These are phyloP conservation scores for Tricholauxania praeusta DNA, from an alignment of 2,888 invertebrate species.

Conservation along the genomic window DNA sequence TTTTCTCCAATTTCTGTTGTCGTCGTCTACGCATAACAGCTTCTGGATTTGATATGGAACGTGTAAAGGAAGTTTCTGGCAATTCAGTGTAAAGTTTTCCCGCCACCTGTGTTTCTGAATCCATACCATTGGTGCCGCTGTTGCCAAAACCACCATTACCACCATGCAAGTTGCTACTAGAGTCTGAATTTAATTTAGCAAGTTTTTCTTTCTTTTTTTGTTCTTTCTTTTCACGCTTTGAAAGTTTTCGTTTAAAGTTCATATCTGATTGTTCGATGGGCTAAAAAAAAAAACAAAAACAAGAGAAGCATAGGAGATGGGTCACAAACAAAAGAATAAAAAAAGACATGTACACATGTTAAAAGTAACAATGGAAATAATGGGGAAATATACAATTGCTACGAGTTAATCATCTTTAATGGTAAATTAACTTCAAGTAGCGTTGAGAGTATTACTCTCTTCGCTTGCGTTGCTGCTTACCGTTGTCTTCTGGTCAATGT, in stretches of 20 bases:
- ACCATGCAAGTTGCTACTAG: conserved; percentile 49
- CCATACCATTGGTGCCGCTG: conserved; percentile 63
- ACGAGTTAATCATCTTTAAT: conserved; percentile 33
- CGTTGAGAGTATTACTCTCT: neutral
- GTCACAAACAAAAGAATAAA: conserved; percentile 4
- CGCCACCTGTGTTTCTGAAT: conserved; percentile 81
- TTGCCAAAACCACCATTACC: conserved; percentile 66
- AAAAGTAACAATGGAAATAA: neutral
- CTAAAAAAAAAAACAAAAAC: conserved; percentile 61
- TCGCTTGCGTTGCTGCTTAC: conserved; percentile 54
- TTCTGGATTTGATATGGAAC: conserved; percentile 99
- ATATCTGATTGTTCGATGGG: conserved; percentile 80
- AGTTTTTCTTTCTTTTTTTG: conserved; percentile 94
- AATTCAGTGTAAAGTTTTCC: conserved; percentile 95
- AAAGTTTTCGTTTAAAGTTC: conserved; percentile 76
- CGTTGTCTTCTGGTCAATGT: conserved; percentile 85
- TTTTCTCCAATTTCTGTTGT: conserved; percentile 96
- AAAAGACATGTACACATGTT: neutral
- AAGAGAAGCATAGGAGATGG: neutral
- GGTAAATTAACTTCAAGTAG: conserved; percentile 34
- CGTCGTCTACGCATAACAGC: conserved; percentile 97
- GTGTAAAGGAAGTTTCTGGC: conserved; percentile 97
- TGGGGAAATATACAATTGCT: neutral
- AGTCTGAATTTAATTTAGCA: conserved; percentile 79
- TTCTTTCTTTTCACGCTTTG: conserved; percentile 92